phyloP scores from a whole-genome alignment of 2,113 vertebrate species.

The Hypanus sabinus region DNA sequence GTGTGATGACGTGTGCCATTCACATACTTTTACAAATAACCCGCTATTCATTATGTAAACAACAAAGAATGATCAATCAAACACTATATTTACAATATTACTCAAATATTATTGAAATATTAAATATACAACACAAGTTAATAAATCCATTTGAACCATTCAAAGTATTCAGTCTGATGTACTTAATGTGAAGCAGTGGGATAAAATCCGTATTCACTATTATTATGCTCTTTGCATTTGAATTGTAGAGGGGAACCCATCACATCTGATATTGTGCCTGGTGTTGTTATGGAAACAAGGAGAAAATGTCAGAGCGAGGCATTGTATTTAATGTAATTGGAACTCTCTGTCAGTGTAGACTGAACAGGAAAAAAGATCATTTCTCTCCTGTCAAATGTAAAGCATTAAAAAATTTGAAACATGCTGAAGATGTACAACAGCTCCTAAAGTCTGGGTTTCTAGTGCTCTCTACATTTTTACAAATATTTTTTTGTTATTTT shows the following conservation, averaged over 20 bases:
- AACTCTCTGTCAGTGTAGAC: not conserved
- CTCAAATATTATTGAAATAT: not conserved
- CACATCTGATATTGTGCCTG: not conserved
- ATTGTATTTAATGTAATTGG: not conserved
- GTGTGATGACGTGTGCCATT: no score
- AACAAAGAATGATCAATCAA: no score
- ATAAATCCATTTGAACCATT: not conserved
- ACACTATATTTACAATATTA: no score
- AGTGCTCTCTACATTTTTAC: not conserved
- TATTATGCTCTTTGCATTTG: not conserved
- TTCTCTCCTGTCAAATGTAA: not conserved
- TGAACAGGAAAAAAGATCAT: not conserved
- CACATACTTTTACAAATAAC: no score
- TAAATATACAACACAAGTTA: not conserved
- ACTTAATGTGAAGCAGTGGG: not conserved
- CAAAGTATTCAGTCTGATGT: no score
- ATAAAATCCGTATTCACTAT: not conserved
- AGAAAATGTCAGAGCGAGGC: not conserved
- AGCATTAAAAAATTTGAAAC: not conserved
- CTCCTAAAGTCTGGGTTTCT: not conserved
- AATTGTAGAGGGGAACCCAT: not conserved
- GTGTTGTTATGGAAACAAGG: slow-evolving; percentile 31
- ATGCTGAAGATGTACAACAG: not conserved
- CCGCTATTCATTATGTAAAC: no score
- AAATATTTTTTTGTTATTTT: not conserved